A percentile compares a stretch with the other conserved stretches of the same genome.
Evolutionary conservation across 2,113 vertebrate genomes (phyloP).

Genomic region (Syrmaticus mikado): DNA sequence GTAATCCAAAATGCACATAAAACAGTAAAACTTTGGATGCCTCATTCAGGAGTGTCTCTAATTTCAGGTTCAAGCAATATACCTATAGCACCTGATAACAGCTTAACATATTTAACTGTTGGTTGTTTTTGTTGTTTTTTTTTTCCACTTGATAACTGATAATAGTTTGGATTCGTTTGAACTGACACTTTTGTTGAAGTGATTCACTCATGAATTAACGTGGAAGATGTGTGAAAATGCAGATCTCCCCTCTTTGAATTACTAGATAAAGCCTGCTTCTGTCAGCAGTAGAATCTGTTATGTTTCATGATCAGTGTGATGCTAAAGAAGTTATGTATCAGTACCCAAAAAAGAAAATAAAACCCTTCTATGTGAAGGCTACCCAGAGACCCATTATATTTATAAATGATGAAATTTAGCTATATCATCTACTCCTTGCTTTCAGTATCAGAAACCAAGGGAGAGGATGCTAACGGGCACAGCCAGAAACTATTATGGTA

Average conservation of each 20-base stretch:
- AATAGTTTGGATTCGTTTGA: neutral
- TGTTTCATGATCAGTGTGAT: neutral
- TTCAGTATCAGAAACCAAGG: neutral
- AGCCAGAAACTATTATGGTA: neutral
- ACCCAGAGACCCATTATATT: neutral
- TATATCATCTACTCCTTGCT: neutral
- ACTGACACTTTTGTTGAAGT: neutral
- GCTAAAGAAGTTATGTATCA: neutral
- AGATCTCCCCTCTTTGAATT: neutral
- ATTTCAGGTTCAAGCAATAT: neutral
- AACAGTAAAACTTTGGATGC: neutral
- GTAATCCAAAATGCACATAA: neutral
- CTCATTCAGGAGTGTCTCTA: neutral
- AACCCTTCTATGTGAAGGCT: neutral
- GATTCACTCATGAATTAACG: neutral
- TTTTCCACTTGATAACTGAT: neutral
- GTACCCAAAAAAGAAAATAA: neutral
- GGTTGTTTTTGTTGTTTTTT: neutral
- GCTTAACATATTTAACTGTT: neutral
- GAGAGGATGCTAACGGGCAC: neutral
- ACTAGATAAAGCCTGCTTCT: neutral
- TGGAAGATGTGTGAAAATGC: neutral
- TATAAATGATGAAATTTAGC: neutral
- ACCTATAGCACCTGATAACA: neutral
- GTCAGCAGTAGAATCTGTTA: neutral